Conservation (phyloP, 2,888 invertebrate genomes). For the Cynaeus angustus region DNA sequence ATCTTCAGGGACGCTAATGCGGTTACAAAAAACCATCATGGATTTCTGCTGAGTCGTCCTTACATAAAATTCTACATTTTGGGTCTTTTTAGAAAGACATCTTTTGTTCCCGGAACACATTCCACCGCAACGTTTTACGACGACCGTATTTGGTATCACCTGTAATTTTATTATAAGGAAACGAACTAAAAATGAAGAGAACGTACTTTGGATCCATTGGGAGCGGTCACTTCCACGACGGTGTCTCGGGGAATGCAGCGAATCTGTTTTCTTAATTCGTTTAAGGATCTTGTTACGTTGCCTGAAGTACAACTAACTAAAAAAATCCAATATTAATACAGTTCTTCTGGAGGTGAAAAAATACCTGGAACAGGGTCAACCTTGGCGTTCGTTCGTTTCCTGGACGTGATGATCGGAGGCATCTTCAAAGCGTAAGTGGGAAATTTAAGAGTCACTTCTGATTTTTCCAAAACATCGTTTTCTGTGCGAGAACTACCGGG, state of each 20-base stretch:
- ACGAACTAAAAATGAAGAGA: background rate
- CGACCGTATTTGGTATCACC: conserved; percentile 64
- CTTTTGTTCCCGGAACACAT: conserved; percentile 61
- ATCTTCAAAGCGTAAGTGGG: conserved; percentile 41
- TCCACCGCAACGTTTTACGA: conserved; percentile 65
- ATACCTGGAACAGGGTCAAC: conserved; percentile 39
- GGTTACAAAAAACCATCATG: conserved; percentile 56
- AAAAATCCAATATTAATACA: conserved; percentile 35
- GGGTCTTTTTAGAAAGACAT: conserved; percentile 58
- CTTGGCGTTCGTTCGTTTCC: conserved; percentile 22
- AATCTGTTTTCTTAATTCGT: conserved; percentile 55
- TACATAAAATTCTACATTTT: conserved; percentile 58
- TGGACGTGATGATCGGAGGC: conserved; percentile 38
- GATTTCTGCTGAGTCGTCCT: conserved; percentile 52
- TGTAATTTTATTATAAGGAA: conserved; percentile 41
- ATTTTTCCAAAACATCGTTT: conserved; percentile 46
- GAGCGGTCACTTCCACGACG: conserved; percentile 61
- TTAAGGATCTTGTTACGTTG: conserved; percentile 51
- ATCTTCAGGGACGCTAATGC: conserved; percentile 63
- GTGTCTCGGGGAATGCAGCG: conserved; percentile 64
- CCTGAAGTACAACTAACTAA: conserved; percentile 52
- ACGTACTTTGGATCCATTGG: conserved; percentile 57
- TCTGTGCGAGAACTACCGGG: conserved; percentile 1
- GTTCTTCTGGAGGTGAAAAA: no score
- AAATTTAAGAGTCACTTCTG: conserved; percentile 43